Percentiles rank a stretch among this genome's conserved stretches.
phyloP scores from a whole-genome alignment of 2,797 vertebrate species.

The Poeciliopsis turneri region DNA sequence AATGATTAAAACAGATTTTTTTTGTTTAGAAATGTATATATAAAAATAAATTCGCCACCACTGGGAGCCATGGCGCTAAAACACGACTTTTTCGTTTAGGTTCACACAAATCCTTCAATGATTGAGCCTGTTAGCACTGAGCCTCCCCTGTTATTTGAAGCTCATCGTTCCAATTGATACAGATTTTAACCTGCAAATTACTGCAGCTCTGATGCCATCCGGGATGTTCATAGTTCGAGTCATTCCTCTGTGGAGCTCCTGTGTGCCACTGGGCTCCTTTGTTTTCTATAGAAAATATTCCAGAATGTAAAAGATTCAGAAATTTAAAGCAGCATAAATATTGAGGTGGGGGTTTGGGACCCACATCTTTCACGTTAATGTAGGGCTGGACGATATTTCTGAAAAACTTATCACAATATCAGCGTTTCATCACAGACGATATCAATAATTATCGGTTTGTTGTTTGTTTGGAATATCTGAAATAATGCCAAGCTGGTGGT shows the following conservation, averaged over 20 bases:
- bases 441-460: no score
- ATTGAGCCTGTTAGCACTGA: not conserved
- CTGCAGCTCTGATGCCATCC: not conserved
- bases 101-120: not conserved
- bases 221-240: not conserved
- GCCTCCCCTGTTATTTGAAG: not conserved
- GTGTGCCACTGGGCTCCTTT: not conserved
- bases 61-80: not conserved
- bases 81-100: not conserved
- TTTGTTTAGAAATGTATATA: not conserved
- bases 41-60: slow-evolving; percentile 1
- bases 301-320: not conserved
- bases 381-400: no score
- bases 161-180: not conserved
- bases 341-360: not conserved
- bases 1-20: slow-evolving; percentile 24
- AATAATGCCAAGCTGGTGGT: no score
- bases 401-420: no score
- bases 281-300: not conserved
- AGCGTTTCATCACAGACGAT: no score
- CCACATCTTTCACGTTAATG: not conserved
- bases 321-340: no score
- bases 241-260: not conserved
- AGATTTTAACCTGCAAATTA: not conserved
- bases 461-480: no score